Evolutionary conservation across 2,888 invertebrate genomes (phyloP).

Genomic region (Euplagia quadripunctaria): DNA sequence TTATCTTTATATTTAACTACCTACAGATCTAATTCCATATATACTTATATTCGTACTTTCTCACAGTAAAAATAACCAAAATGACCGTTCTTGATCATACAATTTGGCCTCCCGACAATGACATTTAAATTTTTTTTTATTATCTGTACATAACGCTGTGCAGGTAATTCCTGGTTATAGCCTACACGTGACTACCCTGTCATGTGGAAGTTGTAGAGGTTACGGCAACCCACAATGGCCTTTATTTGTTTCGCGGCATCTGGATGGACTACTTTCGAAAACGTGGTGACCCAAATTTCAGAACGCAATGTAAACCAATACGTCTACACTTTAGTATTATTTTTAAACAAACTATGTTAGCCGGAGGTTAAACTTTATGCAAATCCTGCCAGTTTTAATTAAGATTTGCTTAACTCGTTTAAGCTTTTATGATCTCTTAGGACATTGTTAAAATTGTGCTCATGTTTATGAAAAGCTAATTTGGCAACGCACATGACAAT

Average conservation of each 20-base stretch:
- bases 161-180: constrained; percentile 26
- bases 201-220: constrained; percentile 31
- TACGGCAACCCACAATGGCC: constrained; percentile 62
- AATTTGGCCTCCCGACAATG: constrained; percentile 23
- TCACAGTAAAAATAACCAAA: constrained; percentile 1
- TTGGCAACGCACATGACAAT: no score
- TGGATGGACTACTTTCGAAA: constrained; percentile 83
- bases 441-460: background rate
- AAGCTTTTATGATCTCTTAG: background rate
- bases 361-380: constrained; percentile 24
- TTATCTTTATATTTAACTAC: no score
- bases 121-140: constrained; percentile 16
- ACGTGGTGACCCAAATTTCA: constrained; percentile 72
- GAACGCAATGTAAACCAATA: constrained; percentile 55
- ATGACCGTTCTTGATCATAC: background rate
- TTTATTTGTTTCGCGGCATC: constrained; percentile 74
- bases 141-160: background rate
- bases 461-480: background rate
- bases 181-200: constrained; percentile 38
- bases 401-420: constrained; percentile 9
- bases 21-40: no score
- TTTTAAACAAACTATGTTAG: constrained; percentile 24
- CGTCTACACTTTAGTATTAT: constrained; percentile 42
- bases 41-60: background rate
- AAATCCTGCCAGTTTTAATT: constrained; percentile 10